Conservation (phyloP, 2,797 vertebrate genomes). For the Sus cebifrons region DNA sequence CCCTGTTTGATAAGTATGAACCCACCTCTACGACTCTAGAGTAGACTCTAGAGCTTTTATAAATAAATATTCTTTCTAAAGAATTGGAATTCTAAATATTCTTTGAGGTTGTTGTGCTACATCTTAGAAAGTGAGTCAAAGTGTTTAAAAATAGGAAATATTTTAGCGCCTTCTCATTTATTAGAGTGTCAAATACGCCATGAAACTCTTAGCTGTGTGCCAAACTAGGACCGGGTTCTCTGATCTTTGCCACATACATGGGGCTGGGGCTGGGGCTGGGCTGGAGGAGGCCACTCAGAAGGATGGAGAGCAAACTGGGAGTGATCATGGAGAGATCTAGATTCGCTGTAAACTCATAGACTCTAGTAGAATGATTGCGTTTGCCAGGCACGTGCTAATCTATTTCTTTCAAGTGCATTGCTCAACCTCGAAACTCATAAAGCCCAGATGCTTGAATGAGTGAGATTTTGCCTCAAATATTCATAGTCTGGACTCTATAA, state of each 20-base stretch:
- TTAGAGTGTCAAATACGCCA: background rate
- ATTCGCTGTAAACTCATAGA: background rate
- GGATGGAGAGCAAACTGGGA: background rate
- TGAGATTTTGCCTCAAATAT: background rate
- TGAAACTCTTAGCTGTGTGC: background rate
- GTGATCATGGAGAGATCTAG: background rate
- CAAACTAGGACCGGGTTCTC: background rate
- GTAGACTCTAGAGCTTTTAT: background rate
- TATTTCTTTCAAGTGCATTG: background rate
- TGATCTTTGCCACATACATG: background rate
- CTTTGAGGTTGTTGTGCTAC: background rate
- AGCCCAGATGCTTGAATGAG: background rate
- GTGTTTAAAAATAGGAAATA: constrained; percentile 12
- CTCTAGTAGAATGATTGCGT: background rate
- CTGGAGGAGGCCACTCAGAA: background rate
- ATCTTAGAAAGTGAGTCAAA: constrained; percentile 51
- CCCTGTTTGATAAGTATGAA: constrained; percentile 30
- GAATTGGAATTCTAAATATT: background rate
- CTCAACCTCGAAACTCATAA: constrained; percentile 14
- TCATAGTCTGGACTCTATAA: background rate
- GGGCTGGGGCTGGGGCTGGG: background rate
- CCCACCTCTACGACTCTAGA: constrained; percentile 52
- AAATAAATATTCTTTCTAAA: constrained; percentile 46
- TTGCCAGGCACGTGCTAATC: background rate
- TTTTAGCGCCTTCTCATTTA: background rate